A percentile compares a stretch with the other conserved stretches of the same genome.
Evolutionary conservation across 1,140 invertebrate genomes (phyloP).

Genomic region (Thaumetopoea pityocampa): DNA sequence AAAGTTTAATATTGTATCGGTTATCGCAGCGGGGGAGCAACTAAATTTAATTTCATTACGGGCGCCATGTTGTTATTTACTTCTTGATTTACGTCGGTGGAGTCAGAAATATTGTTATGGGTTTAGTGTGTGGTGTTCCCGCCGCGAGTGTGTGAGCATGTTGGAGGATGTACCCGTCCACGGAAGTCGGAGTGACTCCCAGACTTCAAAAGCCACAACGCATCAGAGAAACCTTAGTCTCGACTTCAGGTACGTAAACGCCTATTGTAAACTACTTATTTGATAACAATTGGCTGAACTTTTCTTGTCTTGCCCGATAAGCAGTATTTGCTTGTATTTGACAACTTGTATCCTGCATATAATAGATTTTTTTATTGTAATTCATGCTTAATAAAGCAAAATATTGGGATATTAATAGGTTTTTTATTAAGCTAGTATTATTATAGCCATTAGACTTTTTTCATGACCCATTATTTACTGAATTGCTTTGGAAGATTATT

Average conservation of each 20-base stretch:
- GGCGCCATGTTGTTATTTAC: conserved; percentile 73
- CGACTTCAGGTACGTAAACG: conserved; percentile 56
- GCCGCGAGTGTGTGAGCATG: conserved; percentile 59
- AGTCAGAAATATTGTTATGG: conserved; percentile 62
- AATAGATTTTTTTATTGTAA: too few species aligned
- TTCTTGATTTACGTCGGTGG: conserved; percentile 41
- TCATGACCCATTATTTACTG: too few species aligned
- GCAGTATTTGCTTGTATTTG: too few species aligned
- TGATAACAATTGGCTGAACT: conserved; percentile 3
- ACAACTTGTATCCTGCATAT: too few species aligned
- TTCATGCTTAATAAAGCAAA: too few species aligned
- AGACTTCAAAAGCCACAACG: conserved; percentile 38
- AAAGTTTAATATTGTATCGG: too few species aligned
- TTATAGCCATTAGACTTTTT: too few species aligned
- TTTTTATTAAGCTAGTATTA: too few species aligned
- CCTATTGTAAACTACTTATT: conserved; percentile 4
- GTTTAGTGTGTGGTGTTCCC: conserved; percentile 50
- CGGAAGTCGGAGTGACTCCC: conserved; percentile 53
- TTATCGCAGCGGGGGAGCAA: conserved; percentile 12
- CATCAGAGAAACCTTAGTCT: conserved; percentile 66
- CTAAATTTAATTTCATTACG: conserved; percentile 27
- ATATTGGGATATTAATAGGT: too few species aligned
- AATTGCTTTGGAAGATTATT: too few species aligned
- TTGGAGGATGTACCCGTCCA: conserved; percentile 70
- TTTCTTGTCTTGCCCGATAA: too few species aligned